phyloP scores from a whole-genome alignment of 2,113 vertebrate species.

The Zingel zingel region DNA sequence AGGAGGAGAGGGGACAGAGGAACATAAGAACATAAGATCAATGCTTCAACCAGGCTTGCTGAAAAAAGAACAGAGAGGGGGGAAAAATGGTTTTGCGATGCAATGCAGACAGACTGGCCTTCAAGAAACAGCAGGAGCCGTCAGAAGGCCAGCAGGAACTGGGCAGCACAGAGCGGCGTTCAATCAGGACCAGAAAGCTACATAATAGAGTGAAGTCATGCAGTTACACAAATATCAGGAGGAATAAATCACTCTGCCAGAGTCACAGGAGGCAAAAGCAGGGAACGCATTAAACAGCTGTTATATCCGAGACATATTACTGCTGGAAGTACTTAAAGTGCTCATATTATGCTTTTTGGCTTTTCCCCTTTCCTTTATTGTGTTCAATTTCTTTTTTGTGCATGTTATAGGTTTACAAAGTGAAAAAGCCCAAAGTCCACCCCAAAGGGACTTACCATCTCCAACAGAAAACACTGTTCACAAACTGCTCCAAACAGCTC shows the following conservation, averaged over 20 bases:
- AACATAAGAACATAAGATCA: conserved; percentile 35
- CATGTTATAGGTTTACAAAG: no score
- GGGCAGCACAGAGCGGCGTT: conserved; percentile 56
- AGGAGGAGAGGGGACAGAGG: conserved; percentile 22
- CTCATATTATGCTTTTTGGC: no score
- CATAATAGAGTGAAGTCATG: conserved; percentile 71
- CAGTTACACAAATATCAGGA: conserved; percentile 73
- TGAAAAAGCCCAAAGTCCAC: no score
- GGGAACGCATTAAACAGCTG: conserved; percentile 43
- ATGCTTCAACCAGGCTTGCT: conserved; percentile 50
- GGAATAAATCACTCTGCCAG: conserved; percentile 46
- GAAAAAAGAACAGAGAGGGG: conserved; percentile 35
- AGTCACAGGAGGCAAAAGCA: conserved; percentile 58
- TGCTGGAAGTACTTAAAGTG: conserved; percentile 7
- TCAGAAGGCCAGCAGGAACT: conserved; percentile 65
- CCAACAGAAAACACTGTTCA: no score
- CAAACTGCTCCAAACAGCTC: no score
- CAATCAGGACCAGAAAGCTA: conserved; percentile 63
- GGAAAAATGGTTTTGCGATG: conserved; percentile 42
- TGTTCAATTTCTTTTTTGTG: no score
- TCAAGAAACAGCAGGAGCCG: conserved; percentile 58
- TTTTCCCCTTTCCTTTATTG: no score
- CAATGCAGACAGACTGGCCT: conserved; percentile 57
- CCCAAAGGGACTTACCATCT: no score
- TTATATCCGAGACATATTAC: conserved; percentile 9